phyloP scores from a whole-genome alignment of 2,888 invertebrate genomes.

The Drosophila fungiperda region DNA sequence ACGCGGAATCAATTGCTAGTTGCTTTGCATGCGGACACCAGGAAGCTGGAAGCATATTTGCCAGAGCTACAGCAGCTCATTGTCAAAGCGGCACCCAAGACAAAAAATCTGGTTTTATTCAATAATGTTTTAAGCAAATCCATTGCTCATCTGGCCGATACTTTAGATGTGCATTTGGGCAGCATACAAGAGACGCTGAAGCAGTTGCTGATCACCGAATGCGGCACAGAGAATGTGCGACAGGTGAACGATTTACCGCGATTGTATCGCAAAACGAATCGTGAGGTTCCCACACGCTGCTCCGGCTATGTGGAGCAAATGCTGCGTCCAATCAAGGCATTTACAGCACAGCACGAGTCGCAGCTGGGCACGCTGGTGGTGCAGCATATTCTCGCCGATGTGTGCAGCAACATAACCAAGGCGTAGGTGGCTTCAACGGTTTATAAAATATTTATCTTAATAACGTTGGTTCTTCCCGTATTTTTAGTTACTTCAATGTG shows the following conservation, averaged over 20 bases:
- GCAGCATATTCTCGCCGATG: constrained; percentile 71
- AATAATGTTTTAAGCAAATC: constrained; percentile 74
- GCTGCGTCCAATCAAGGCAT: constrained; percentile 86
- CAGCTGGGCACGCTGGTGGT: constrained; percentile 78
- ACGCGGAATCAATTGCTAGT: constrained; percentile 73
- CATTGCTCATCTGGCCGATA: constrained; percentile 64
- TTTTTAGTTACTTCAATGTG: constrained; percentile 88
- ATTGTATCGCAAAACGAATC: constrained; percentile 95
- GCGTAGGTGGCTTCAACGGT: constrained; percentile 85
- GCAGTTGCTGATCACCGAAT: constrained; percentile 91
- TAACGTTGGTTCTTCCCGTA: neutral
- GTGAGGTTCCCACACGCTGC: constrained; percentile 92
- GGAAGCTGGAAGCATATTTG: constrained; percentile 66
- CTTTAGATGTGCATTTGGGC: constrained; percentile 59
- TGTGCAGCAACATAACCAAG: constrained; percentile 86
- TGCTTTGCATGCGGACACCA: constrained; percentile 76
- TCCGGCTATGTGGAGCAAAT: constrained; percentile 92
- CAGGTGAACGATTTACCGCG: constrained; percentile 97
- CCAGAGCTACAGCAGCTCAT: constrained; percentile 88
- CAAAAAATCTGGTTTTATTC: constrained; percentile 48
- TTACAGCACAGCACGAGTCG: constrained; percentile 85
- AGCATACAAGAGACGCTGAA: constrained; percentile 89
- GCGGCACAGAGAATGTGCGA: constrained; percentile 89
- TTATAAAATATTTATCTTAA: neutral
- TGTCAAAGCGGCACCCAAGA: constrained; percentile 84